A percentile compares a stretch with the other conserved stretches of the same genome.
Evolutionary conservation across 2,113 vertebrate genomes (phyloP).

Genomic region (Dissostichus mawsoni): DNA sequence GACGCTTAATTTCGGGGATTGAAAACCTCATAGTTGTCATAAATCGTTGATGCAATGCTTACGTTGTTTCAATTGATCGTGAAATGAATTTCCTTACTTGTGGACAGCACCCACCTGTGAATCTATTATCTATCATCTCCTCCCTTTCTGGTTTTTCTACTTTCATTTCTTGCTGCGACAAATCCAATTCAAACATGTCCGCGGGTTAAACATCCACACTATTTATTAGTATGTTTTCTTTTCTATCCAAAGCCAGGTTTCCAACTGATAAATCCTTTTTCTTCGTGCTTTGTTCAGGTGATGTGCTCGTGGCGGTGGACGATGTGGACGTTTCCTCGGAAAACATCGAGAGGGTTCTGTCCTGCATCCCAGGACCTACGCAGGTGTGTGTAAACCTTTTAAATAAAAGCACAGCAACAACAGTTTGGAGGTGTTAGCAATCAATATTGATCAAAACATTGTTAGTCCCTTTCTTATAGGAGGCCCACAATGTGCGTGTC

Average conservation of each 20-base stretch:
- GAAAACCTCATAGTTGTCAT: too few relatives aligned
- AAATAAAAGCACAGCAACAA: not conserved
- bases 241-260: not conserved
- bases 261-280: not conserved
- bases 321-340: constrained; percentile 95
- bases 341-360: constrained; percentile 96
- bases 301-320: constrained; percentile 93
- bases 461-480: not conserved
- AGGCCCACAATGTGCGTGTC: not conserved
- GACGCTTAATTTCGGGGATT: too few relatives aligned
- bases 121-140: too few relatives aligned
- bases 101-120: too few relatives aligned
- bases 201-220: not conserved
- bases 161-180: too few relatives aligned
- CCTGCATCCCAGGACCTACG: constrained; percentile 93
- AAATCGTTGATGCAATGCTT: too few relatives aligned
- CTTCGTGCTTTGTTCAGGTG: constrained; percentile 83
- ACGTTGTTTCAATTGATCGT: too few relatives aligned
- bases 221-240: not conserved
- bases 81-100: too few relatives aligned
- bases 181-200: not conserved
- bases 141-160: too few relatives aligned
- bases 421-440: not conserved
- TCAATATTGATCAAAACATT: too few relatives aligned
- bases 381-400: constrained; percentile 84